Evolutionary conservation across 1,140 invertebrate species (phyloP).

Genomic region (Drosophila varians): DNA sequence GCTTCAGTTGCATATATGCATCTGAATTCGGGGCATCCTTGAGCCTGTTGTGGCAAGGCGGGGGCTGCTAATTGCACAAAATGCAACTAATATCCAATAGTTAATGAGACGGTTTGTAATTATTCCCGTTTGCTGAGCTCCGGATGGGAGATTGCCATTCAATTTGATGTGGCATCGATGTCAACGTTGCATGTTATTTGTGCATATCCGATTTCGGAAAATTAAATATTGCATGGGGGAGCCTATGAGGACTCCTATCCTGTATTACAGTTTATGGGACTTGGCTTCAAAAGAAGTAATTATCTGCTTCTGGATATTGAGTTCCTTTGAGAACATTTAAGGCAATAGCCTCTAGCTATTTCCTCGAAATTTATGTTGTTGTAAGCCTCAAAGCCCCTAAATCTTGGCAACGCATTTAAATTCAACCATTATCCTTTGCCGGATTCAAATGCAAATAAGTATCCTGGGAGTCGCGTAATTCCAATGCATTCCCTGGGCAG

Average conservation of each 20-base stretch:
- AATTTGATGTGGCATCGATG: slow-evolving; percentile 9
- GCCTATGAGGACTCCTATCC: too few relatives aligned
- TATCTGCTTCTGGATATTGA: not conserved
- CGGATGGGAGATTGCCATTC: slow-evolving; percentile 20
- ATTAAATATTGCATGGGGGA: slow-evolving; percentile 5
- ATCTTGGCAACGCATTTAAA: not conserved
- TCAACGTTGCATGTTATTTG: not conserved
- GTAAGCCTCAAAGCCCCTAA: not conserved
- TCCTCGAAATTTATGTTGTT: not conserved
- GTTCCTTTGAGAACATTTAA: not conserved
- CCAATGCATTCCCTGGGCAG: slow-evolving; percentile 13
- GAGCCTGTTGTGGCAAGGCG: slow-evolving; percentile 30
- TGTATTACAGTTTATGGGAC: not conserved
- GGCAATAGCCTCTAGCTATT: not conserved
- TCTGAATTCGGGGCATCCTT: slow-evolving; percentile 22
- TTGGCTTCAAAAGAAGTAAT: not conserved
- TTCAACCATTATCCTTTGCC: slow-evolving; percentile 11
- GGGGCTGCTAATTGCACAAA: slow-evolving; percentile 57
- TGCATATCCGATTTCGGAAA: not conserved
- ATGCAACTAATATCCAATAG: slow-evolving; percentile 46
- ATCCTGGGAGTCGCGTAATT: slow-evolving; percentile 7
- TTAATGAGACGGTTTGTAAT: slow-evolving; percentile 60
- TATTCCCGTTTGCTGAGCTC: slow-evolving; percentile 20
- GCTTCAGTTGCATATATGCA: slow-evolving; percentile 32
- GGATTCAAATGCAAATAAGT: slow-evolving; percentile 28